phyloP scores from a whole-genome alignment of 2,888 invertebrate species.

The Drosophila fulvimacula region DNA sequence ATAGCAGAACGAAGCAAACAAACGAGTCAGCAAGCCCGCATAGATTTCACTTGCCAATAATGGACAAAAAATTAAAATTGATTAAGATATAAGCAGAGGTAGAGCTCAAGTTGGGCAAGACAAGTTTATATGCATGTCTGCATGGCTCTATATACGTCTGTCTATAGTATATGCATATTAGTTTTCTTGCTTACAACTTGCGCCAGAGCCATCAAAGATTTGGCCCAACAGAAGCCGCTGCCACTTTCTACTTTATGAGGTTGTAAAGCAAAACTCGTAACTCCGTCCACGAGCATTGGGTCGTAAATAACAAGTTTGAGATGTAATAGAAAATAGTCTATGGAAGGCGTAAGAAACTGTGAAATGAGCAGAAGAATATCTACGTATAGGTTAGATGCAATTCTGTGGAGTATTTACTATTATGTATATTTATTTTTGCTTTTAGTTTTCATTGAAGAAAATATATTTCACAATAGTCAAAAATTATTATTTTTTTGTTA shows the following conservation, averaged over 20 bases:
- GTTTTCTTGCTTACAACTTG: conserved; percentile 16
- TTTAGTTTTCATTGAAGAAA: too few species aligned
- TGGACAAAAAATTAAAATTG: conserved; percentile 33
- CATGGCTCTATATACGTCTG: neutral
- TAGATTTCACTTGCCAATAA: conserved; percentile 49
- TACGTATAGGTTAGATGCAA: neutral
- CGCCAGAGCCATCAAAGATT: conserved; percentile 5
- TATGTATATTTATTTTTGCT: too few species aligned
- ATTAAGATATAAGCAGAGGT: conserved; percentile 9
- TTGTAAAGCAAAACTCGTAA: conserved; percentile 35
- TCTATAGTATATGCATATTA: conserved; percentile 20
- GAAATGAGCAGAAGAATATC: neutral
- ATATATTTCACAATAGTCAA: too few species aligned
- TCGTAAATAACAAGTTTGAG: conserved; percentile 35
- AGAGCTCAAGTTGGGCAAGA: neutral
- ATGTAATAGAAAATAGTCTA: conserved; percentile 1
- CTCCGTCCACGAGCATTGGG: conserved; percentile 8
- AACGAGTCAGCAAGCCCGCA: conserved; percentile 26
- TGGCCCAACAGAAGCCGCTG: conserved; percentile 13
- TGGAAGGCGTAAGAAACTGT: conserved; percentile 1
- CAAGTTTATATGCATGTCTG: neutral
- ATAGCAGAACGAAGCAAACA: conserved; percentile 17
- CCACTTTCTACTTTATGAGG: conserved; percentile 28
- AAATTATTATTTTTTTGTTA: too few species aligned
- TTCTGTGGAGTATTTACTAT: neutral